Base-by-base conservation (phyloP, 2,888 invertebrate genomes). In the Tolmerus cingulatus region DNA sequence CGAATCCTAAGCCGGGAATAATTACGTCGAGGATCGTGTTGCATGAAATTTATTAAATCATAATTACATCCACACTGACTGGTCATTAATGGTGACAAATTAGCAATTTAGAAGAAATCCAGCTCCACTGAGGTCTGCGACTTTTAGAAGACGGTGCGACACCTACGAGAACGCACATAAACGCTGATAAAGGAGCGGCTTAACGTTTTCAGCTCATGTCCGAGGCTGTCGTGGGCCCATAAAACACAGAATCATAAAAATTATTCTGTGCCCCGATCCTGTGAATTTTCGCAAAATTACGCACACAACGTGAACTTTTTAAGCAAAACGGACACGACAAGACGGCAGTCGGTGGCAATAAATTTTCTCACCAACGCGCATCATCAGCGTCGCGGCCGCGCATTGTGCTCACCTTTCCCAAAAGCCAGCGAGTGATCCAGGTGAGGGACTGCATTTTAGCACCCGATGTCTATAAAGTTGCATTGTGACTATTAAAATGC, bases 301-400 rank as follows among this genome's bases (percentile, higher is more conserved):
- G 16, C 27, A 16, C 19, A 51, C 81, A 81, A 81, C 81, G 30
- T 51, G 27, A 51, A 81, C 14, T 55, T 81, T 81, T 81, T 81
- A 12, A 81, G 81, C 12, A 55, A 55, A 55, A 16, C 7, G 40
- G n/a, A 12, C 40, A 43, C 3, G 81, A 81, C 81, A 55, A 46
- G 34, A 55, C n/a, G 81, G 46, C 81, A 81, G 12, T 66, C 37
- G 23, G 19, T 23, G 40, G 57, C 66, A 37, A 84, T 84, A 84
- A 84, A 84, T 84, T 66, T 84, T 74, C 66, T 66, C 84, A 84
- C 84, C 84, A 74, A 84, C 84, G 84, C 84, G 74, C 57, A 84
- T 84, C 66, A 84, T 57, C 84, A 23, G 19, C 27, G 66, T 19
- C 66, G 23, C 14, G 23, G 43, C 30, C 57, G 37, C 37, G 66